phyloP scores from a whole-genome alignment of 2,797 vertebrate species.

The Dendrocincla fuliginosa region DNA sequence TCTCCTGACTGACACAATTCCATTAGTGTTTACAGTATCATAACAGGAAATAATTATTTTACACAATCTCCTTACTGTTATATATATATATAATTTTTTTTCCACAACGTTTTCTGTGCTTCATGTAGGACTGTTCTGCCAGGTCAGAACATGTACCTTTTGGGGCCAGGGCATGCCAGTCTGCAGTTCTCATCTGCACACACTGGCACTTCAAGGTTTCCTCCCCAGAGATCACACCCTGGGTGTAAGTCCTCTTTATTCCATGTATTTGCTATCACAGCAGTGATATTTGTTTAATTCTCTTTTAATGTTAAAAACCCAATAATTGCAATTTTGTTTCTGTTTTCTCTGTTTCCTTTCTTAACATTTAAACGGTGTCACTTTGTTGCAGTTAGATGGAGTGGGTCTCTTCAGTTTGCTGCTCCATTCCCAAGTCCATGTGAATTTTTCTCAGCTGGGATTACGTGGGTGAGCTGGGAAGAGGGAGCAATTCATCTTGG shows the following conservation, averaged over 20 bases:
- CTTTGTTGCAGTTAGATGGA: not conserved
- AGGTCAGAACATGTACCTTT: fast-evolving
- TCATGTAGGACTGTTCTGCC: not conserved
- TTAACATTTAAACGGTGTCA: not conserved
- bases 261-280: not conserved
- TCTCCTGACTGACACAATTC: not conserved
- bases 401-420: not conserved
- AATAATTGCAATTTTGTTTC: not conserved
- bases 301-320: not conserved
- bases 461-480: not conserved
- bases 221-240: not conserved
- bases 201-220: not conserved
- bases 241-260: not conserved
- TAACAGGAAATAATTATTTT: not conserved
- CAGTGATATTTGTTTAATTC: not conserved
- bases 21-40: not conserved
- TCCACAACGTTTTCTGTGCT: not conserved
- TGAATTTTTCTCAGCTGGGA: not conserved
- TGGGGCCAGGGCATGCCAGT: not conserved
- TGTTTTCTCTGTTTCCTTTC: not conserved
- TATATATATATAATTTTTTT: not conserved
- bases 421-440: not conserved
- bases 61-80: not conserved
- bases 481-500: not conserved
- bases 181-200: not conserved